Conservation (phyloP, 2,888 invertebrate species). For the Lepidonotus clava region DNA sequence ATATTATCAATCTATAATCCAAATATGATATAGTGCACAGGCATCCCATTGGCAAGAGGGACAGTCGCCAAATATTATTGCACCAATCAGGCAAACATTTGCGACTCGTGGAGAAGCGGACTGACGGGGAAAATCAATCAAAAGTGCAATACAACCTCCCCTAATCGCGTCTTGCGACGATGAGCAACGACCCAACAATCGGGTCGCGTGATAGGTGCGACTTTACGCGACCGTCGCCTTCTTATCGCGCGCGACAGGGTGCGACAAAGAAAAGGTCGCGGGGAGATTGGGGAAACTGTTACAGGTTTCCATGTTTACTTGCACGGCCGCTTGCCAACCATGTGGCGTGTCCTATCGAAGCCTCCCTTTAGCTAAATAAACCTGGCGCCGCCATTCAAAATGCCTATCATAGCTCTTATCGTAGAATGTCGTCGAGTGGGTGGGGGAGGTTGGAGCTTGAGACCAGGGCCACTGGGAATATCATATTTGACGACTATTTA, state of each 20-base stretch:
- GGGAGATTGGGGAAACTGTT: neutral
- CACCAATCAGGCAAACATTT: constrained; percentile 44
- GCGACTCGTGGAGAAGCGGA: neutral
- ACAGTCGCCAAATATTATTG: constrained; percentile 41
- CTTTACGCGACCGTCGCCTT: neutral
- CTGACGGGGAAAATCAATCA: constrained; percentile 13
- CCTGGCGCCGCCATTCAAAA: neutral
- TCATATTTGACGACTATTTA: too few species aligned
- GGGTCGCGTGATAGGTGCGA: neutral
- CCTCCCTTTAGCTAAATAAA: constrained; percentile 40
- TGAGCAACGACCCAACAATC: neutral
- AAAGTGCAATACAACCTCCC: neutral
- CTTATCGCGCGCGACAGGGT: neutral
- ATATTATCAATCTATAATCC: constrained; percentile 50
- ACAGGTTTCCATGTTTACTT: neutral
- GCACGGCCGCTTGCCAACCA: neutral
- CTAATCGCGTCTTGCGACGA: neutral
- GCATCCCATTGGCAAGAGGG: neutral
- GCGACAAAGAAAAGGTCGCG: neutral
- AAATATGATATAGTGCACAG: constrained; percentile 20
- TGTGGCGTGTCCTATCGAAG: neutral
- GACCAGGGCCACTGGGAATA: too few species aligned
- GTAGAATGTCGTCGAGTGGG: neutral
- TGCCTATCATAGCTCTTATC: constrained; percentile 38
- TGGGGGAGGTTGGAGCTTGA: too few species aligned